Base-by-base conservation (phyloP, 1,140 invertebrate genomes). In the Phocides pigmalion region DNA sequence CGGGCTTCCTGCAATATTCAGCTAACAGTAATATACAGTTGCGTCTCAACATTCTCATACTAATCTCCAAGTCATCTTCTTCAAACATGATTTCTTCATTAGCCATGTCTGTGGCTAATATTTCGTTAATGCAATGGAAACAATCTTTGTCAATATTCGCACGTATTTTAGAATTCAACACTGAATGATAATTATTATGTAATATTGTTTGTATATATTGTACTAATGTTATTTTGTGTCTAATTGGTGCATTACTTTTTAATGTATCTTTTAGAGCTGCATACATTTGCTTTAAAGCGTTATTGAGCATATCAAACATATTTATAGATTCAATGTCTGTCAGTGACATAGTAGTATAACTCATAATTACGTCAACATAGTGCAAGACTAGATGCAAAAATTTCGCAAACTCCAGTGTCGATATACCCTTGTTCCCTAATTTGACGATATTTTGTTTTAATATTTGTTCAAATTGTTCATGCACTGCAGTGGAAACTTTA, bases 1-100 rank as follows among this genome's bases (percentile, higher is more conserved):
- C 63, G 0, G 41, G 32, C 19, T 73, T 71, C 20, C 74, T 75
- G 66, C 88, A 90, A 50, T 84, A 89, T 2, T 82, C 76, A 8
- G 84, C 81, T 2, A 90, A 61, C 0, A 84, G 44, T 47, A 74
- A 72, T 0, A 87, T 68, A 20, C 80, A 83, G 19, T 84, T 79
- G 22, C 80, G 72, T 68, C 78, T 84, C 12, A 89, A 65, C 16
- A 72, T 71, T 12, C 67, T 67, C 3, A 56, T 17, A 62, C 68
- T 76, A 8, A 74, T 68, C 42, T 88, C 84, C 1, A 68, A 59
- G 8, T 87, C 82, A 25, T 80, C 77, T 47, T 76, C 76, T 53
- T 77, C 78, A 22, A 76, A 72, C 11, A 64, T 66, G 1, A 62
- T 20, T 8, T 85, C 81, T 16, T 84, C 76, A 16, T 41, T 15